These are phyloP conservation scores for Atrichornis clamosus DNA, from an alignment of 2,113 vertebrate species.

Conservation along the genomic window DNA sequence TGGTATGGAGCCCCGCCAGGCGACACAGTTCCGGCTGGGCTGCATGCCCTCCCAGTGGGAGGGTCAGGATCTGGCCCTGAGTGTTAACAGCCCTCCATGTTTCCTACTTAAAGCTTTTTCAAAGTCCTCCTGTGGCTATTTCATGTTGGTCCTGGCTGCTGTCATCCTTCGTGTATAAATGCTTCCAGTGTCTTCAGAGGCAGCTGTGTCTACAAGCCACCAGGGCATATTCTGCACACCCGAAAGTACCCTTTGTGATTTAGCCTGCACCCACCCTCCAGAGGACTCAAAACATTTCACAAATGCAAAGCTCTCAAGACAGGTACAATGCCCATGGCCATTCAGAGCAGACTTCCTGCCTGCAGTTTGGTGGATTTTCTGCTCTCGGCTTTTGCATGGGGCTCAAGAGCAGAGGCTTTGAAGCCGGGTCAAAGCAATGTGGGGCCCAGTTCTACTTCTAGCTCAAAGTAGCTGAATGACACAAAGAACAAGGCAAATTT, in stretches of 20 bases:
- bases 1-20: neutral
- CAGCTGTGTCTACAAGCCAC: neutral
- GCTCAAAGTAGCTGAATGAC: neutral
- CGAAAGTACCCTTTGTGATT: neutral
- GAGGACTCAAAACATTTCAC: neutral
- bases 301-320: neutral
- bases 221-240: neutral
- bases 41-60: neutral
- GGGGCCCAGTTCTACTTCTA: neutral
- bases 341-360: neutral
- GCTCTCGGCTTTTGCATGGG: neutral
- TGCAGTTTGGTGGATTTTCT: neutral
- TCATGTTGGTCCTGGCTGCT: neutral
- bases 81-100: slow-evolving; percentile 26
- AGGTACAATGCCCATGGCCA: neutral
- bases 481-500: neutral
- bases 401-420: neutral
- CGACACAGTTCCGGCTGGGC: neutral
- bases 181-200: neutral
- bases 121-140: neutral
- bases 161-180: rapidly evolving
- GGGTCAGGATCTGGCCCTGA: neutral
- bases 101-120: neutral
- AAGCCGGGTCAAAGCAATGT: neutral
- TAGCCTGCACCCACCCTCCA: neutral